A percentile compares a stretch with the other conserved stretches of the same genome.
Evolutionary conservation across 2,888 invertebrate species (phyloP).

Genomic region (Punctoribates punctum): DNA sequence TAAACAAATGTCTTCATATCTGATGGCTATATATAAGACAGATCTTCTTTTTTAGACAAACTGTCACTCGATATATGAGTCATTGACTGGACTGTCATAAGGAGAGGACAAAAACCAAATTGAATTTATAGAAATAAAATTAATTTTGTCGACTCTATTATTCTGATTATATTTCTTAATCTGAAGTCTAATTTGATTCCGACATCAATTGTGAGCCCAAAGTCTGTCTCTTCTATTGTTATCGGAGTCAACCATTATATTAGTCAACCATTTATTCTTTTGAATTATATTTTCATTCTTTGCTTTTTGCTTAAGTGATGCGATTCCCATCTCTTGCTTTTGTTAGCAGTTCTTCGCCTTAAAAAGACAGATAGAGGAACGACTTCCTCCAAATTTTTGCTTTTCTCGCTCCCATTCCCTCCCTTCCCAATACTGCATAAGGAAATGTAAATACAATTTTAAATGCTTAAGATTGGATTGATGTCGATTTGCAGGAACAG

Average conservation of each 20-base stretch:
- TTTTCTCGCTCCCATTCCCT: not conserved
- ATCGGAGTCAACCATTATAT: not conserved
- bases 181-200: not conserved
- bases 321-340: not conserved
- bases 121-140: no score
- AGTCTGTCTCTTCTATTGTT: not conserved
- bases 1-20: no score
- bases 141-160: no score
- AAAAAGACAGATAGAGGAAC: not conserved
- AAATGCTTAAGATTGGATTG: no score
- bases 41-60: no score
- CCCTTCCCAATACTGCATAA: not conserved
- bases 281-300: not conserved
- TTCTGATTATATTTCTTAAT: no score
- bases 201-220: not conserved
- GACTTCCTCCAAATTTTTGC: not conserved
- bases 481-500: no score
- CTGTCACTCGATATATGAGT: no score
- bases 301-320: not conserved
- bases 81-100: no score
- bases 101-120: no score
- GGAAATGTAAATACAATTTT: no score
- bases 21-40: no score
- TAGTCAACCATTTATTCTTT: slow-evolving; percentile 16
- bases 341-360: not conserved